phyloP scores from a whole-genome alignment of 2,113 vertebrate species.

The Alethe diademata region DNA sequence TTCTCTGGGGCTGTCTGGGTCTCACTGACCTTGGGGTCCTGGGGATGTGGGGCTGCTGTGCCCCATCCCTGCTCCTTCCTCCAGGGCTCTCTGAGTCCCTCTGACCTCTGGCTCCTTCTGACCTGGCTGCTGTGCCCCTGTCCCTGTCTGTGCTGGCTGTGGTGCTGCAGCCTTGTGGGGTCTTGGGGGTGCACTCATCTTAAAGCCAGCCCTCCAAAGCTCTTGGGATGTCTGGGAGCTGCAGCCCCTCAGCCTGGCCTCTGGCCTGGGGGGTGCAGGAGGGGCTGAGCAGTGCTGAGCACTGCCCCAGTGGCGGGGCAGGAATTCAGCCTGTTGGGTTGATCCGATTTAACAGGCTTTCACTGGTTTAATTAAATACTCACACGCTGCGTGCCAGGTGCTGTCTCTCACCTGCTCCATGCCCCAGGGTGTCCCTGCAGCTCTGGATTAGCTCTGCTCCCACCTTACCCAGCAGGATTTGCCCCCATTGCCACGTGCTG shows the following conservation, averaged over 20 bases:
- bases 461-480: neutral
- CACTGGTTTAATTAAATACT: neutral
- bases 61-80: neutral
- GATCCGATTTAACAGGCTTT: conserved; percentile 1
- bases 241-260: neutral
- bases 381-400: neutral
- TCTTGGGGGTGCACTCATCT: accelerated
- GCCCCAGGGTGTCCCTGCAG: neutral
- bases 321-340: neutral
- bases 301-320: neutral
- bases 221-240: accelerated
- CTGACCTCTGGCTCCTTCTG: neutral
- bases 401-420: neutral
- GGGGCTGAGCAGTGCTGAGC: neutral
- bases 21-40: neutral
- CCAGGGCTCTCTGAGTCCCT: too few relatives aligned
- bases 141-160: accelerated
- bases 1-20: accelerated
- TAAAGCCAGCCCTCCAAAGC: neutral
- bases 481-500: neutral
- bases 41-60: neutral
- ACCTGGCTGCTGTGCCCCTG: too few relatives aligned
- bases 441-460: neutral
- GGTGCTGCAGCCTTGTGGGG: accelerated
- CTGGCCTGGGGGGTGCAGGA: neutral